A percentile compares a stretch with the other conserved stretches of the same genome.
phyloP scores from a whole-genome alignment of 2,888 invertebrate genomes.

The Hyalella azteca region DNA sequence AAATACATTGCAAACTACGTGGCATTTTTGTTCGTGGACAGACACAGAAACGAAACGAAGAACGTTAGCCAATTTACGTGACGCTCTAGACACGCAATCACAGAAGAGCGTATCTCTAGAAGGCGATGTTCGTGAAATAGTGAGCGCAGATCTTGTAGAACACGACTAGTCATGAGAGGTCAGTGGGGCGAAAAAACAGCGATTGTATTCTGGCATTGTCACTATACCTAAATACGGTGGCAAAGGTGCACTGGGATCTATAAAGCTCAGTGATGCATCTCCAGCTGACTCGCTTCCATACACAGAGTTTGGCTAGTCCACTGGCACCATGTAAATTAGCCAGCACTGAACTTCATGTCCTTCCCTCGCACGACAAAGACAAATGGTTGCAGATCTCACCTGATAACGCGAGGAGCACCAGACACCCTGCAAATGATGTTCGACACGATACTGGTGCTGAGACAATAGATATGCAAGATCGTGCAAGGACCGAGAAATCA shows the following conservation, averaged over 20 bases:
- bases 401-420: constrained; percentile 12
- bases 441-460: not conserved
- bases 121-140: not conserved
- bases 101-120: not conserved
- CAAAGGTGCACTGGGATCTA: not conserved
- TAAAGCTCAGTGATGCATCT: constrained; percentile 21
- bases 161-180: not conserved
- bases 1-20: too few species aligned
- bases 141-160: not conserved
- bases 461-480: constrained; percentile 8
- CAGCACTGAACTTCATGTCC: not conserved
- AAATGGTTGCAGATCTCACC: constrained; percentile 15
- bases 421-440: not conserved
- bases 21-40: not conserved
- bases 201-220: not conserved
- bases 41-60: not conserved
- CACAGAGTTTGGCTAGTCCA: not conserved
- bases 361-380: constrained; percentile 23
- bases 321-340: constrained; percentile 2
- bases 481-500: too few species aligned
- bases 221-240: too few species aligned
- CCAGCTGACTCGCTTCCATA: not conserved
- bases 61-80: not conserved
- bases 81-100: not conserved
- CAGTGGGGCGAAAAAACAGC: not conserved